These are phyloP conservation scores for Orycteropus afer DNA, from an alignment of 2,113 vertebrate species.

Conservation along the genomic window DNA sequence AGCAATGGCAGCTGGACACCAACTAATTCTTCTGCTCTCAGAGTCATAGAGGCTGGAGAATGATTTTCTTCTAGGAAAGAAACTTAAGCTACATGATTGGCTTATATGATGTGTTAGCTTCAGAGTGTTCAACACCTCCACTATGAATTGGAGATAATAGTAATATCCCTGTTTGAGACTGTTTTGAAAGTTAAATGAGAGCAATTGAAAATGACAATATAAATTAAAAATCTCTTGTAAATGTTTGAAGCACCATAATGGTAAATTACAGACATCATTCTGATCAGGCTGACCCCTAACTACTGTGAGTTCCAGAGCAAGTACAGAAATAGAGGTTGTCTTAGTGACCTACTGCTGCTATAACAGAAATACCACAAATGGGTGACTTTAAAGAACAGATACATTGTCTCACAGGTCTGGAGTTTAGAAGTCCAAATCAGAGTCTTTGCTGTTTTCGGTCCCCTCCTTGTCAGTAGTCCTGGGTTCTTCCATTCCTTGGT, in stretches of 20 bases:
- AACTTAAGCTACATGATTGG: not conserved
- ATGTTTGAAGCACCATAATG: rapidly evolving
- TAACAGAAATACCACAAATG: no score
- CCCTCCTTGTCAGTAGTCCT: no score
- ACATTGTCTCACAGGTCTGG: no score
- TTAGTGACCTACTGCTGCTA: no score
- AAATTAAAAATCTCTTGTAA: rapidly evolving
- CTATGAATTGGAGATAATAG: rapidly evolving
- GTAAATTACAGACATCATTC: no score
- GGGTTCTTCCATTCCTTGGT: no score
- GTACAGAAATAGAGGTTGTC: not conserved
- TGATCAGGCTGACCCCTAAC: rapidly evolving
- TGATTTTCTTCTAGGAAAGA: not conserved
- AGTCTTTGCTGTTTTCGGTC: no score
- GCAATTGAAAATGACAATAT: rapidly evolving
- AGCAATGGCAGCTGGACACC: no score
- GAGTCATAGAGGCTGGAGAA: no score
- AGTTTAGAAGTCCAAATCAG: no score
- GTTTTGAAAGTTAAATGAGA: not conserved
- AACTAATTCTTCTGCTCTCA: no score
- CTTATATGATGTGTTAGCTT: not conserved
- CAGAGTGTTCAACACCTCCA: rapidly evolving
- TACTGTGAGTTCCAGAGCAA: rapidly evolving
- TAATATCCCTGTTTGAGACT: rapidly evolving
- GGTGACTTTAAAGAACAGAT: no score